Conservation (phyloP, 2,888 invertebrate species). For the Acanthosepion lycidas region DNA sequence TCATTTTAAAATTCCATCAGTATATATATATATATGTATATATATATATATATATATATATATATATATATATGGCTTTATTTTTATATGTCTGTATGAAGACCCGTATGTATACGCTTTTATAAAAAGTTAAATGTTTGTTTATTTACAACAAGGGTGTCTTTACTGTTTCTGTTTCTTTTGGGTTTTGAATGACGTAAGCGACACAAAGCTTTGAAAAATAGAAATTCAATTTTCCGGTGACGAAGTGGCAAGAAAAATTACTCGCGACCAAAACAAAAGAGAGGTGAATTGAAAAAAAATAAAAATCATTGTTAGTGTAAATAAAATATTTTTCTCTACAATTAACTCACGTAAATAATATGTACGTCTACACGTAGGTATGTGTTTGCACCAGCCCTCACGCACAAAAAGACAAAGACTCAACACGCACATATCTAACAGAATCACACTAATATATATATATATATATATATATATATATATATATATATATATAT, state of each 20-base stretch:
- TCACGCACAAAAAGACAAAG: too few relatives aligned
- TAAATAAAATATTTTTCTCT: not conserved
- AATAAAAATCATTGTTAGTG: not conserved
- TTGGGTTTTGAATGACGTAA: not conserved
- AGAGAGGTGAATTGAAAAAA: not conserved
- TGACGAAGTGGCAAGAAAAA: not conserved
- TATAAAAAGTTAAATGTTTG: not conserved
- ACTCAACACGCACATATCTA: not conserved
- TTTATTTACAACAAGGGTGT: not conserved
- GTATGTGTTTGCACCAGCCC: too few relatives aligned
- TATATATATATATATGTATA: constrained; percentile 1
- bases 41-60: too few relatives aligned
- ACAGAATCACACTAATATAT: too few relatives aligned
- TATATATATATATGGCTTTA: not conserved
- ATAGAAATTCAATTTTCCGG: not conserved
- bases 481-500: not conserved
- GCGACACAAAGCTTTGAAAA: not conserved
- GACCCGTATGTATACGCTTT: not conserved
- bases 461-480: not conserved
- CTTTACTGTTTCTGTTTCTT: not conserved
- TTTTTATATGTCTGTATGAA: too few relatives aligned
- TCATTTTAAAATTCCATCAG: not conserved
- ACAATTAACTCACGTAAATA: not conserved
- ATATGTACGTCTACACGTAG: not conserved
- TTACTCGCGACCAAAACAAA: not conserved